phyloP scores from a whole-genome alignment of 2,888 invertebrate species.

The Lapara coniferarum region DNA sequence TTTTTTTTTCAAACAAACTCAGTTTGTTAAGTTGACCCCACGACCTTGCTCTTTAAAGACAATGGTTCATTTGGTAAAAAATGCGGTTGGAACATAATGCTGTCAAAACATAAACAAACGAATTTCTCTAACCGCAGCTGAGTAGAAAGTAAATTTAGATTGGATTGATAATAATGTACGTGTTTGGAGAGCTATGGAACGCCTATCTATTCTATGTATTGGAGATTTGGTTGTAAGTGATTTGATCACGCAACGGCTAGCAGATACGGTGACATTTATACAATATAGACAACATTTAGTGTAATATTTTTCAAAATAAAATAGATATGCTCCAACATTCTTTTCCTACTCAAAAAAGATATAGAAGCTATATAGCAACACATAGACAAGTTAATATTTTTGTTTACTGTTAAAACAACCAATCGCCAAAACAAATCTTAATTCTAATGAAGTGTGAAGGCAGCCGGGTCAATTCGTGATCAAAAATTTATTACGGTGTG shows the following conservation, averaged over 20 bases:
- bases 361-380: not conserved
- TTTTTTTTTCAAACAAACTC: not conserved
- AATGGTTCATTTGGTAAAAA: slow-evolving; percentile 18
- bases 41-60: slow-evolving; percentile 3
- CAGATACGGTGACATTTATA: no score
- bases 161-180: slow-evolving; percentile 9
- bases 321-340: not conserved
- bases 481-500: slow-evolving; percentile 59
- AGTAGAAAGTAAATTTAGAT: slow-evolving; percentile 17
- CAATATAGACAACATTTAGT: no score
- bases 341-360: not conserved
- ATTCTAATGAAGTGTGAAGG: slow-evolving; percentile 30
- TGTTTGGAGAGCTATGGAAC: slow-evolving; percentile 9
- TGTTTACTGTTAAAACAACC: not conserved
- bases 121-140: slow-evolving; percentile 2
- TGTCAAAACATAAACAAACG: slow-evolving; percentile 9
- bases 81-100: slow-evolving; percentile 4
- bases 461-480: slow-evolving; percentile 57
- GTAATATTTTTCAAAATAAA: no score
- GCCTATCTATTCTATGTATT: no score
- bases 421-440: slow-evolving; percentile 1
- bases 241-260: no score
- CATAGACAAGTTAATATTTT: not conserved
- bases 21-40: slow-evolving; percentile 2
- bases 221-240: no score